Base-by-base conservation (phyloP, 2,113 vertebrate species). In the Caracal caracal region DNA sequence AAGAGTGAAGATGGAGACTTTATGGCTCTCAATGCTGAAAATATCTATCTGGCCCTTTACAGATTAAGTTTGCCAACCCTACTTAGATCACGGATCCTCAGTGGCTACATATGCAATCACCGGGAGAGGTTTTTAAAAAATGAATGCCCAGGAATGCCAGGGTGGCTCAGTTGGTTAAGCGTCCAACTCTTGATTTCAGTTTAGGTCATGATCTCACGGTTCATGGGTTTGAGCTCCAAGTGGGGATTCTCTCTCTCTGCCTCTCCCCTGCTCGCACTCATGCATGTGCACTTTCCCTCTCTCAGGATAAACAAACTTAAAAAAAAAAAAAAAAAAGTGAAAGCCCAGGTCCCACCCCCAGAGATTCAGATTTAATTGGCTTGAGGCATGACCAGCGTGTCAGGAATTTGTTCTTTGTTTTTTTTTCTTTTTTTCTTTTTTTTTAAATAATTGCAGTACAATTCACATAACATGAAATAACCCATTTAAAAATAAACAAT, bases 391-490 rank as follows among this genome's bases (percentile, higher is more conserved):
- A 75, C 63, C 8, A 65, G 59, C 8, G 7, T 0, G 12, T 70
- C 10, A 88, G 30, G 30, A 79, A 61, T 88, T 81, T 15, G 17
- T 90, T 89, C 71, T 5, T 1, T n/a, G n/a, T n/a, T n/a, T n/a
- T n/a, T 15, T 24, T 68, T 56, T 56, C 6, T 56, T 56, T 53
- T 19, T 5, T 66, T 83, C 49, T 70, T 12, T 35, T 17, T 43
- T 61, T 85, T 76, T 12, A 6, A 40, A 49, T 37, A 76, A 80
- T 0, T 59, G 35, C 86, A 26, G 30, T 86, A 37, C 49, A 75
- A 90, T 47, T 88, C 83, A 92, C 22, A 40, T 17, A 43, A 93
- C 30, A 51, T 47, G 93, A 93, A 95, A 89, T 30, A 35, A 87
- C 37, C 51, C 61, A 51, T 63, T 73, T 86, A 47, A 73, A 95